Conservation (phyloP, 2,113 vertebrate species). For the Clarias gariepinus region DNA sequence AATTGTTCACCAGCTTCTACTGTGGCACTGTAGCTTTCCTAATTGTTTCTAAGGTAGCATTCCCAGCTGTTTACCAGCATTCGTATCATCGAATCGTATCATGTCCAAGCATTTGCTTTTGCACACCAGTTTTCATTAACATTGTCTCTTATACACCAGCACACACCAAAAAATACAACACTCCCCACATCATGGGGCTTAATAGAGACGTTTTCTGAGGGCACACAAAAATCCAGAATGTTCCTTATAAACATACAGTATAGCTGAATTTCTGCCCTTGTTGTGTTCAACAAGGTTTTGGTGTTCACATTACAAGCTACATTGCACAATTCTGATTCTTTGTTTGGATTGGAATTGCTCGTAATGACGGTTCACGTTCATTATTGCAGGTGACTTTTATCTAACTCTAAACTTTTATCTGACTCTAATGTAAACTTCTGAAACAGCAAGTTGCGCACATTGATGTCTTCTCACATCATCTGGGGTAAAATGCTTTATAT, state of each 20-base stretch:
- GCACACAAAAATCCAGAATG: neutral
- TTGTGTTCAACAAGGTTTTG: neutral
- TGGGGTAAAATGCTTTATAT: no score
- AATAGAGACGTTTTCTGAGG: neutral
- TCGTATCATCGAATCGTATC: neutral
- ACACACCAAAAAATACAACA: neutral
- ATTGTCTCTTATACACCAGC: neutral
- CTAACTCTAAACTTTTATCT: no score
- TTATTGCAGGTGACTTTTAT: no score
- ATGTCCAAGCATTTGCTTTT: neutral
- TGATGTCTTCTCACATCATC: no score
- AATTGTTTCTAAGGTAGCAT: neutral
- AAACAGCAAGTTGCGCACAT: no score
- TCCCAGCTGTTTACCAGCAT: neutral
- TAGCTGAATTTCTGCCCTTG: neutral
- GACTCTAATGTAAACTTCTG: no score
- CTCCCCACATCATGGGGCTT: neutral
- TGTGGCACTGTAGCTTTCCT: neutral
- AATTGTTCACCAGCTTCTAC: neutral
- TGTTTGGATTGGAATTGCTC: no score
- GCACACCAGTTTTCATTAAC: neutral
- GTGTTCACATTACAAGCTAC: no score
- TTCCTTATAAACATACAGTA: neutral
- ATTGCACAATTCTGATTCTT: no score
- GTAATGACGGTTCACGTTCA: no score